phyloP scores from a whole-genome alignment of 2,113 vertebrate species.

The Turdus rufiventris region DNA sequence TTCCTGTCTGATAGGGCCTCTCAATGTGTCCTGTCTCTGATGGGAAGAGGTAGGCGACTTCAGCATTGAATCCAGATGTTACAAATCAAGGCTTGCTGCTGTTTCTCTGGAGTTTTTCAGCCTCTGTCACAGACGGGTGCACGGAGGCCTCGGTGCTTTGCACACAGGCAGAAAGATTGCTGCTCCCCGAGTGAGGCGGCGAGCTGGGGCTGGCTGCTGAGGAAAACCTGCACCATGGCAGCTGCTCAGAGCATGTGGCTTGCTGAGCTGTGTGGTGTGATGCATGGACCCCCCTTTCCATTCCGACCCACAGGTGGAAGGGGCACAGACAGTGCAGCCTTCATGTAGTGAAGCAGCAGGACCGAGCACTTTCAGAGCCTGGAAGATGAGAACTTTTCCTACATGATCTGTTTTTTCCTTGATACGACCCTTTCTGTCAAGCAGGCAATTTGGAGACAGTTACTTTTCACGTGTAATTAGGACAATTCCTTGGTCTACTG shows the following conservation, averaged over 20 bases:
- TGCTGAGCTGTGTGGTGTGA: slow-evolving; percentile 51
- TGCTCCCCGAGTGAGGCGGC: neutral
- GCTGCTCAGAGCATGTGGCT: slow-evolving; percentile 37
- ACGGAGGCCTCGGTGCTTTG: neutral
- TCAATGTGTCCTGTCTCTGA: neutral
- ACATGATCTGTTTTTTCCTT: neutral
- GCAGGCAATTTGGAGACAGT: neutral
- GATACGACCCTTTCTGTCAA: neutral
- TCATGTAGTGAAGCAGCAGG: neutral
- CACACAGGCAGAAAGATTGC: neutral
- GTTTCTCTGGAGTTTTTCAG: neutral
- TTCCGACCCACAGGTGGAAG: neutral
- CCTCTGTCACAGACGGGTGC: neutral
- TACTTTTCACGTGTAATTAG: slow-evolving; percentile 21
- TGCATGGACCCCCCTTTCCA: slow-evolving; percentile 14
- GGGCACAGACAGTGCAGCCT: neutral
- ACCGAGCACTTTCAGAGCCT: neutral
- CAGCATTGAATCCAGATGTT: neutral
- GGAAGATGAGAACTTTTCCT: neutral
- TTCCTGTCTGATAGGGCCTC: neutral
- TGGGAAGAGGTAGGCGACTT: neutral
- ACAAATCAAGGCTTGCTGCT: neutral
- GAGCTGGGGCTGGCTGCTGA: neutral
- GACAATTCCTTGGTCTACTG: slow-evolving; percentile 11
- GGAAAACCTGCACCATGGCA: neutral